Evolutionary conservation across 2,888 invertebrate species (phyloP).

Genomic region (Geotrupes spiniger): DNA sequence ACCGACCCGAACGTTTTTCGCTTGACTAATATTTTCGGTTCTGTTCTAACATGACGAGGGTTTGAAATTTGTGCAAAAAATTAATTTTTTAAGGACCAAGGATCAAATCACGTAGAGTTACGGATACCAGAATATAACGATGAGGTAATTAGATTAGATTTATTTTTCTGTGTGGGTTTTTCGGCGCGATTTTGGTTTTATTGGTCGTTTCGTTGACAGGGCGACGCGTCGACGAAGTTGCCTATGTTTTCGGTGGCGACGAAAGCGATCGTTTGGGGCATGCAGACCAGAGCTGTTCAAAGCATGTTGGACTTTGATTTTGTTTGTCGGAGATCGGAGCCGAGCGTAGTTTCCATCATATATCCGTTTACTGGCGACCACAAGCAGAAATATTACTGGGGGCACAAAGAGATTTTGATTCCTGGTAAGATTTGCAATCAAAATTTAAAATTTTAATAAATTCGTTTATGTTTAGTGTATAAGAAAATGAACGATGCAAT

Average conservation of each 20-base stretch:
- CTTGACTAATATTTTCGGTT: not conserved
- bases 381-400: conserved; percentile 99
- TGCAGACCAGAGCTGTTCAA: conserved; percentile 96
- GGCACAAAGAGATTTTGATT: conserved; percentile 94
- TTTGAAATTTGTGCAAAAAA: too few species aligned
- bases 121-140: conserved; percentile 34
- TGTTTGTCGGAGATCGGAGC: conserved; percentile 83
- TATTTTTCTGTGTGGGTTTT: not conserved
- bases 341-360: conserved; percentile 93
- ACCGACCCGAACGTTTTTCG: conserved; percentile 1
- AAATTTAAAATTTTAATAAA: conserved; percentile 1
- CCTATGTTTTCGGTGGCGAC: conserved; percentile 80
- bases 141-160: conserved; percentile 26
- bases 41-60: too few species aligned
- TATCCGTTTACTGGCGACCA: conserved; percentile 99
- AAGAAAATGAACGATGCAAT: conserved; percentile 97
- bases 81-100: conserved; percentile 38
- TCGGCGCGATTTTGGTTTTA: not conserved
- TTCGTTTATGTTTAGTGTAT: conserved; percentile 60
- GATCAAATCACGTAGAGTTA: conserved; percentile 42
- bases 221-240: conserved; percentile 37
- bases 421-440: conserved; percentile 50
- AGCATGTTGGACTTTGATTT: conserved; percentile 96
- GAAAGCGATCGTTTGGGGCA: conserved; percentile 97
- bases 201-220: conserved; percentile 24